A percentile compares a stretch with the other conserved stretches of the same genome.
These are phyloP conservation scores for Saimiri boliviensis DNA, from an alignment of 2,113 vertebrate species.

Conservation along the genomic window DNA sequence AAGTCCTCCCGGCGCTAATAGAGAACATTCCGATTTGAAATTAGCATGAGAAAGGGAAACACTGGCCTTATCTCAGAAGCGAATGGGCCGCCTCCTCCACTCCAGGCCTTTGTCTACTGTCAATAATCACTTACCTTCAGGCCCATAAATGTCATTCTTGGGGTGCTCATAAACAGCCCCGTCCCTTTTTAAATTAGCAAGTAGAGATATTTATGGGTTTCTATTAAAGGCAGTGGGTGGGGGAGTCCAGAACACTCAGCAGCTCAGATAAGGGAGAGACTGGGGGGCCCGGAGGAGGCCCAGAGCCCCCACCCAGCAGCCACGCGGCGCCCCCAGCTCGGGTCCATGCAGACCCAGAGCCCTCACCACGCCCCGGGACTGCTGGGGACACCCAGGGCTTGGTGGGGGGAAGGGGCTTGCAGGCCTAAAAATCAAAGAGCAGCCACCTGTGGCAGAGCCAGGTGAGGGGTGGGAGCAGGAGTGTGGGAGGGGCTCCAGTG, in stretches of 20 bases:
- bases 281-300: neutral
- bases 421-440: neutral
- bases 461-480: too few relatives aligned
- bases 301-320: neutral
- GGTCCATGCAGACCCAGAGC: neutral
- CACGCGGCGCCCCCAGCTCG: neutral
- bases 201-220: slow-evolving; percentile 5
- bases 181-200: slow-evolving; percentile 37
- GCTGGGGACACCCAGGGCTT: neutral
- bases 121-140: slow-evolving; percentile 37
- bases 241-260: neutral
- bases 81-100: neutral
- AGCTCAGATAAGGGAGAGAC: neutral
- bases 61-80: neutral
- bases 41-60: slow-evolving; percentile 32
- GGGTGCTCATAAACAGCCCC: neutral
- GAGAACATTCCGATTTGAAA: neutral
- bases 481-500: neutral
- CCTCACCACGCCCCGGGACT: neutral
- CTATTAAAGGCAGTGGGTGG: neutral
- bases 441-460: neutral
- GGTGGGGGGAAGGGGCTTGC: neutral
- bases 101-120: neutral
- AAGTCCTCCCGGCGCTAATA: neutral
- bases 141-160: neutral